Conservation (phyloP, 2,888 invertebrate species). For the Mycalesis mineus region DNA sequence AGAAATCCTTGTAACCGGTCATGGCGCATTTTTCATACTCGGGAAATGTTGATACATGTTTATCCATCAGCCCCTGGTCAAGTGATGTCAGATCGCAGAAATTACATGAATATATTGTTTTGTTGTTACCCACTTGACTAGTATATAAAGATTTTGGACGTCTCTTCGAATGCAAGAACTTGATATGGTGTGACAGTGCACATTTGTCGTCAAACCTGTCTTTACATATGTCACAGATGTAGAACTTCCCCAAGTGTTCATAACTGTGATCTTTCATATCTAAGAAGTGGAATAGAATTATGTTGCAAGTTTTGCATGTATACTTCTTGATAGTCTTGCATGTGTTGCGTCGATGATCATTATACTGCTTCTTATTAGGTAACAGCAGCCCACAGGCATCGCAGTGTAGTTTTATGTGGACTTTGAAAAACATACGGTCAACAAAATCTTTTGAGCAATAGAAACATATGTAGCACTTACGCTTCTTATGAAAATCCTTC, state of each 20-base stretch:
- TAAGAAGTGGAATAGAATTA: constrained; percentile 51
- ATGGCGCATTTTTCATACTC: constrained; percentile 51
- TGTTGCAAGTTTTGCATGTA: constrained; percentile 50
- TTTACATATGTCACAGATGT: constrained; percentile 62
- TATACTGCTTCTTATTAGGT: constrained; percentile 40
- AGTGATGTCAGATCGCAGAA: constrained; percentile 57
- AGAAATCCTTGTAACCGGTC: constrained; percentile 58
- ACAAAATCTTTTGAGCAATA: constrained; percentile 61
- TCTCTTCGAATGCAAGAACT: constrained; percentile 49
- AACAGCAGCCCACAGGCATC: constrained; percentile 50
- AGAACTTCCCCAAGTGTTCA: constrained; percentile 44
- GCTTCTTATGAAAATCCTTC: constrained; percentile 56
- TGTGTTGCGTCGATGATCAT: constrained; percentile 46
- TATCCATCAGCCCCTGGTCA: constrained; percentile 46
- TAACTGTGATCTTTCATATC: constrained; percentile 64
- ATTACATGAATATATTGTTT: constrained; percentile 52
- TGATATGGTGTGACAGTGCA: constrained; percentile 53
- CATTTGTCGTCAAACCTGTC: constrained; percentile 56
- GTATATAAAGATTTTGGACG: constrained; percentile 44
- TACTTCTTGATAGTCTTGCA: constrained; percentile 49
- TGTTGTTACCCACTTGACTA: constrained; percentile 42
- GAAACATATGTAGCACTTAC: constrained; percentile 65
- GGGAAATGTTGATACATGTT: constrained; percentile 48
- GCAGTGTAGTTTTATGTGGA: constrained; percentile 65
- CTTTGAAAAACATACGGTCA: constrained; percentile 63